A percentile compares a stretch with the other conserved stretches of the same genome.
phyloP scores from a whole-genome alignment of 2,888 invertebrate species.

The Cheilosia impressa region DNA sequence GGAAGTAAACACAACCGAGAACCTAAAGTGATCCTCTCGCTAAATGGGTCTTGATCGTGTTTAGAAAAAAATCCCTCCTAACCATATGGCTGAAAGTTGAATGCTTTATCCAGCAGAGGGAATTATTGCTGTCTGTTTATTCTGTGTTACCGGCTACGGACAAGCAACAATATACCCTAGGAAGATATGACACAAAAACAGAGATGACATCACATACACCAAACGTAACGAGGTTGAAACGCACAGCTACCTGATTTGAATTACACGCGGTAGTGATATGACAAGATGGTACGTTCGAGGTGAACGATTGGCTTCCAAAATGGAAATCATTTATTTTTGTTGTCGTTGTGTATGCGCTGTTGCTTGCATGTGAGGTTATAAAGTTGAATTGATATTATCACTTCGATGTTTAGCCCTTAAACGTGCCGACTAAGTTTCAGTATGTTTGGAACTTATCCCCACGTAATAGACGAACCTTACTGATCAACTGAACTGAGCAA shows the following conservation, averaged over 20 bases:
- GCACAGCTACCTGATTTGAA: slow-evolving; percentile 8
- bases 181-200: neutral
- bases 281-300: neutral
- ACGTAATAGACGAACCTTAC: no score
- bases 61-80: no score
- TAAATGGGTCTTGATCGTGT: no score
- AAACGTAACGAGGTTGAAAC: neutral
- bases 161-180: neutral
- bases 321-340: neutral
- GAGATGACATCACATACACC: slow-evolving; percentile 4
- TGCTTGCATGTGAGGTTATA: neutral
- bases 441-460: no score
- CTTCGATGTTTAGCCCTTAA: no score
- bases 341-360: neutral
- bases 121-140: no score
- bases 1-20: neutral
- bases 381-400: no score
- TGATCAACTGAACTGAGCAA: no score
- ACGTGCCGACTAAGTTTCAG: no score
- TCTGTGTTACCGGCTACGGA: no score
- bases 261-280: neutral
- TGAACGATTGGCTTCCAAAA: neutral
- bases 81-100: no score
- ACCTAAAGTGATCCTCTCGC: neutral
- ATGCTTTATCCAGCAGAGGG: no score